Base-by-base conservation (phyloP, 2,113 vertebrate species). In the Potamarius usumacintae region DNA sequence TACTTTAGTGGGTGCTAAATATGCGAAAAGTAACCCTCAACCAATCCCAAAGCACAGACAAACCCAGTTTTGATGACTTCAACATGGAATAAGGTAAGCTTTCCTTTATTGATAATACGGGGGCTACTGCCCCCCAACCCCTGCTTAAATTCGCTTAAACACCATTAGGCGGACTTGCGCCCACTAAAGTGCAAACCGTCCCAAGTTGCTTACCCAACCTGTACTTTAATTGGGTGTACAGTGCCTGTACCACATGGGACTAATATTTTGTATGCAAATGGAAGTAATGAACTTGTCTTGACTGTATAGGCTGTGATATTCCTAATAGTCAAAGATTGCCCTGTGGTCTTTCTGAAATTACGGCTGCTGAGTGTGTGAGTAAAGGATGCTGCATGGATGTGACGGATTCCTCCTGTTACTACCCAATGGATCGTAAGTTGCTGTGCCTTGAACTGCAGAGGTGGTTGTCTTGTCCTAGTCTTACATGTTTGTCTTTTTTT, bases 341-440 rank as follows among this genome's bases (percentile, higher is more conserved):
- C 1, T 95, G 94, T 91, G 91, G 92, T 7, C 0, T 9, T 0
- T 0, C 4, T 0, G 88, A 79, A 50, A 89, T 91, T 5, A 84
- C 88, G 0, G 0, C 81, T 0, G 5, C 74, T 1, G 30, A 52
- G 0, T 96, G 95, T 84, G 7, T 65, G 25, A 78, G 2, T 0
- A 89, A 74, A 57, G 95, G 94, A 6, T 95, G 94, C 91, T 95
- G 95, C 87, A 18, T 89, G 42, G 86, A 91, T 87, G 8, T 17
- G 0, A 2, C 2, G 0, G 85, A 15, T 0, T 57, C 71, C 0
- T 11, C 10, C 20, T 96, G 95, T 87, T 95, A 90, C 87, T 95
- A 95, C 86, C 93, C 93, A 12, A 27, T 94, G 65, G 92, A 96
- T 89, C 94, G 95, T 95, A 90, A 85, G 69, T 5, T 6, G 60